Conservation (phyloP, 2,888 invertebrate genomes). For the Halictus quadricinctus region DNA sequence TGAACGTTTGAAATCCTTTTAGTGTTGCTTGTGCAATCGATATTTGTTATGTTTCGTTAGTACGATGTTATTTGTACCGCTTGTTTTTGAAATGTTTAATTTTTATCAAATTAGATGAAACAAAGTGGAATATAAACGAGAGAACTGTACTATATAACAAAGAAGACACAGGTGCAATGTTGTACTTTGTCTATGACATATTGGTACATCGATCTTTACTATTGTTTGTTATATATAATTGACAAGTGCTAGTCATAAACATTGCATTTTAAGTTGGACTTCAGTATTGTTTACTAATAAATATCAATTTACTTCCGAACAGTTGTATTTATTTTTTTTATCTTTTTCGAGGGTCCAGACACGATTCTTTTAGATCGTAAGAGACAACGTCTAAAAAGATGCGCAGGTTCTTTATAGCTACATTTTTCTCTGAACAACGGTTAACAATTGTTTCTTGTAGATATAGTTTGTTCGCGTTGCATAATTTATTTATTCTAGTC, state of each 20-base stretch:
- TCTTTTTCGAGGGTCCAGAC: slow-evolving; percentile 46
- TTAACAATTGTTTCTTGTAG: slow-evolving; percentile 25
- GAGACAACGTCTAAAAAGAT: slow-evolving; percentile 8
- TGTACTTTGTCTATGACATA: slow-evolving; percentile 64
- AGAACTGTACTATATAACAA: slow-evolving; percentile 12
- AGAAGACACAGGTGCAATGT: slow-evolving; percentile 42
- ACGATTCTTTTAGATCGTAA: slow-evolving; percentile 27
- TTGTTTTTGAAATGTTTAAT: background rate
- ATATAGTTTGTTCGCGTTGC: slow-evolving; percentile 19
- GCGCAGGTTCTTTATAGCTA: slow-evolving; percentile 26
- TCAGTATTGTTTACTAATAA: slow-evolving; percentile 72
- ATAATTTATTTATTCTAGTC: slow-evolving; percentile 58
- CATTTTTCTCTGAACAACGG: background rate
- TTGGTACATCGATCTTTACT: slow-evolving; percentile 60
- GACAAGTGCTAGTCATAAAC: slow-evolving; percentile 70
- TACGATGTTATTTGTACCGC: background rate
- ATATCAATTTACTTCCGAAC: slow-evolving; percentile 63
- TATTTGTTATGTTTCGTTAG: background rate
- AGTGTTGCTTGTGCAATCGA: background rate
- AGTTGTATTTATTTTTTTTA: slow-evolving; percentile 61
- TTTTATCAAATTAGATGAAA: background rate
- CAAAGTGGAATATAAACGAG: background rate
- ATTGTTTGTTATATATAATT: slow-evolving; percentile 63
- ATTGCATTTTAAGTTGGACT: slow-evolving; percentile 67
- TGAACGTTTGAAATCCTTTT: background rate